Conservation (phyloP, 2,888 invertebrate genomes). For the Campopleginae sp. region DNA sequence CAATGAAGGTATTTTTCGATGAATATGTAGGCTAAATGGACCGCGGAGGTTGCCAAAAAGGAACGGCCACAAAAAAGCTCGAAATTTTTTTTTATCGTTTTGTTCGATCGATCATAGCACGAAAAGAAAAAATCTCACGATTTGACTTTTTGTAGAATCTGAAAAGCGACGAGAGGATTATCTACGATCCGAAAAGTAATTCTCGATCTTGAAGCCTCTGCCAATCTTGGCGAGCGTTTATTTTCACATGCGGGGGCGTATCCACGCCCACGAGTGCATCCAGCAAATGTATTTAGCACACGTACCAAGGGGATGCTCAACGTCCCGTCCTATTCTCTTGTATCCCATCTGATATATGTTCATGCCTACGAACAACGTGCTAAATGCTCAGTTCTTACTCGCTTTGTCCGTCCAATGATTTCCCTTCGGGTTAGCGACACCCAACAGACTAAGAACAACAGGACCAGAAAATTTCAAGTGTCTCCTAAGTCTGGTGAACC, state of each 20-base stretch:
- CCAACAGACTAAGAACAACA: constrained; percentile 73
- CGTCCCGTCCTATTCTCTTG: constrained; percentile 40
- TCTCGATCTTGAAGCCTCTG: constrained; percentile 2
- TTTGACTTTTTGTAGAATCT: background rate
- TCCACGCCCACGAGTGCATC: constrained; percentile 46
- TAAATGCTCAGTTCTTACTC: constrained; percentile 22
- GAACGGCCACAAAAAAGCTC: background rate
- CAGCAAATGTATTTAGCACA: constrained; percentile 55
- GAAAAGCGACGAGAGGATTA: background rate
- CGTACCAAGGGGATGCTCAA: constrained; percentile 50
- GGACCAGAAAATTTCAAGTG: constrained; percentile 35
- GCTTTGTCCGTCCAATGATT: constrained; percentile 72
- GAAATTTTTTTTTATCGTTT: no score
- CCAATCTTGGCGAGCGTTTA: constrained; percentile 56
- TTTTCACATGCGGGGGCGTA: constrained; percentile 30
- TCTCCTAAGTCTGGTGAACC: background rate
- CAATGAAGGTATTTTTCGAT: constrained; percentile 2
- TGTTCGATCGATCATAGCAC: no score
- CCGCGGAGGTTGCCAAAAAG: background rate
- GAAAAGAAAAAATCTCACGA: no score
- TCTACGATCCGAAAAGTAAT: background rate
- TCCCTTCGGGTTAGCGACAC: constrained; percentile 75
- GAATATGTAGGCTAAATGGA: constrained; percentile 5
- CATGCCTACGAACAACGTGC: constrained; percentile 12
- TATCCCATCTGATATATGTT: constrained; percentile 15